A percentile compares a stretch with the other conserved stretches of the same genome.
These are phyloP conservation scores for Campylomormyrus numenius DNA, from an alignment of 2,113 vertebrate species.

Conservation along the genomic window DNA sequence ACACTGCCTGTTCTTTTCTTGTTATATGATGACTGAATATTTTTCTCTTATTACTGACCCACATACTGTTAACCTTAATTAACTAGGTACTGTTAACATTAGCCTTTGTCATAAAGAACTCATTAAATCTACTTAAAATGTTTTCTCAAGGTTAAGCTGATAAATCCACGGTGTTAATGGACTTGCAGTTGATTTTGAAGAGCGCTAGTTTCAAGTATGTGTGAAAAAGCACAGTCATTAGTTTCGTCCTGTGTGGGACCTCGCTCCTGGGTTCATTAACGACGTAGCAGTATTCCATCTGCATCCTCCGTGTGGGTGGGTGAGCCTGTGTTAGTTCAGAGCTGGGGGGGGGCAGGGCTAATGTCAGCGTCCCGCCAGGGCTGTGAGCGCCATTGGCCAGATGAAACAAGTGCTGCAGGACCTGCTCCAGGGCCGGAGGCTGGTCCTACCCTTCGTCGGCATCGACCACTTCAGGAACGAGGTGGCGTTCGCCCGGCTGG, in stretches of 20 bases:
- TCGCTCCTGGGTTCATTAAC: neutral
- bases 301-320: neutral
- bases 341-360: neutral
- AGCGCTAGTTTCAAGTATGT: neutral
- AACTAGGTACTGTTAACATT: neutral
- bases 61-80: neutral
- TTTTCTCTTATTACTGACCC: neutral
- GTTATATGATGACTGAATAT: neutral
- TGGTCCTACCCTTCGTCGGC: conserved; percentile 78
- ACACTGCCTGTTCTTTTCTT: neutral
- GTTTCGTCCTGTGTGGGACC: neutral
- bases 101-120: neutral
- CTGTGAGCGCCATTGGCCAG: conserved; percentile 65
- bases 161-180: neutral
- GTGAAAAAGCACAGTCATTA: neutral
- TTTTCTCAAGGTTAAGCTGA: neutral
- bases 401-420: conserved; percentile 63
- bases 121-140: neutral
- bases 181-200: neutral
- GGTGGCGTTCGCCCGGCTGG: conserved; percentile 79
- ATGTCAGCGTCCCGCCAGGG: conserved; percentile 55
- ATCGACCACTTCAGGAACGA: conserved; percentile 77
- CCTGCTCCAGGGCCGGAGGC: conserved; percentile 65
- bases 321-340: neutral
- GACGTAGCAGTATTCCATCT: neutral